Evolutionary conservation across 2,113 vertebrate genomes (phyloP).

Genomic region (Cebidichthys violaceus): DNA sequence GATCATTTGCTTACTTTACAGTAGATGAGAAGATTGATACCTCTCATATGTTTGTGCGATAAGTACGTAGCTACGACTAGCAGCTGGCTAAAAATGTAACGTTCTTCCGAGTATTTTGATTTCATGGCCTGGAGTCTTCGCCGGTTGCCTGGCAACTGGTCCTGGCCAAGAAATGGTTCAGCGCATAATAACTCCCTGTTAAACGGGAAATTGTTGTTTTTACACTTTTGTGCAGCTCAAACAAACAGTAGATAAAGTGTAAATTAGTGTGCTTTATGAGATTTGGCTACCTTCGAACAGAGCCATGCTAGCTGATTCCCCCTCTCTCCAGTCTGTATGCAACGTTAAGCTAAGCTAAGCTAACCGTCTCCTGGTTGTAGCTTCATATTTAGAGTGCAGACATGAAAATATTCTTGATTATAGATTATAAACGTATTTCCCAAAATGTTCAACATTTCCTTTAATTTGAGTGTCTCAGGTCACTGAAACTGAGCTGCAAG

Average conservation of each 20-base stretch:
- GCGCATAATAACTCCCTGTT: neutral
- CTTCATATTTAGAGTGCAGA: neutral
- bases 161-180: constrained; percentile 4
- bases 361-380: neutral
- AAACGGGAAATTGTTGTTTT: neutral
- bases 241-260: neutral
- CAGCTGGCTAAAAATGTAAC: neutral
- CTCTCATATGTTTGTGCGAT: neutral
- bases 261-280: constrained; percentile 12
- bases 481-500: neutral
- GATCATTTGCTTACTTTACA: neutral
- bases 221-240: neutral
- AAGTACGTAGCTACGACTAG: neutral
- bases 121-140: neutral
- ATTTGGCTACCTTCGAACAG: neutral
- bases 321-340: constrained; percentile 1
- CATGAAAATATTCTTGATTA: too few species aligned
- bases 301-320: neutral
- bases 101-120: constrained; percentile 6
- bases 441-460: neutral
- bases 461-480: constrained; percentile 11
- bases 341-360: neutral
- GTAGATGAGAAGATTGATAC: neutral
- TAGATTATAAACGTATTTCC: neutral
- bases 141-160: constrained; percentile 31